A percentile compares a stretch with the other conserved stretches of the same genome.
phyloP scores from a whole-genome alignment of 2,113 vertebrate species.

The Fukomys damarensis region DNA sequence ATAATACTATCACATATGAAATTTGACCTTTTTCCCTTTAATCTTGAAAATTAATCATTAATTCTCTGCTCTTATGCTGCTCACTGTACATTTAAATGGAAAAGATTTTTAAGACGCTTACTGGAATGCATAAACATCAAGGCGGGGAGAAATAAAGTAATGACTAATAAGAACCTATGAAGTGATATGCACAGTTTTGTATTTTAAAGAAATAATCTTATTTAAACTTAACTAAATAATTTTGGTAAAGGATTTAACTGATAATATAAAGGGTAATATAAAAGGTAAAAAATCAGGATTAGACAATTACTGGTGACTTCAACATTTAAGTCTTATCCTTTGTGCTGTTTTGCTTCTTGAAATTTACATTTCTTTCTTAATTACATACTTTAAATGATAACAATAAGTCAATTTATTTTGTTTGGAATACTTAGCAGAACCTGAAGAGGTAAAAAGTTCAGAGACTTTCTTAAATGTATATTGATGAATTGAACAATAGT shows the following conservation, averaged over 20 bases:
- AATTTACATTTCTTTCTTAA: background rate
- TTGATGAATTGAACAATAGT: conserved; percentile 1
- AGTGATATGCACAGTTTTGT: background rate
- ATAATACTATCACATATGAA: background rate
- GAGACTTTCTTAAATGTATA: background rate
- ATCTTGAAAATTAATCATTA: background rate
- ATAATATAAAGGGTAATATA: background rate
- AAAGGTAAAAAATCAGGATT: background rate
- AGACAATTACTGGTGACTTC: background rate
- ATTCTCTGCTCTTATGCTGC: background rate
- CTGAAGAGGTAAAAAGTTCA: background rate
- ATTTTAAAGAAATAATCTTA: background rate
- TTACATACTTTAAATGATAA: background rate
- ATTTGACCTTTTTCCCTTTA: background rate
- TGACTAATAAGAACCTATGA: background rate
- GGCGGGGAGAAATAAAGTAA: background rate
- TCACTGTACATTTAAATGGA: background rate
- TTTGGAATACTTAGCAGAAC: background rate
- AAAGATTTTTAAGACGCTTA: background rate
- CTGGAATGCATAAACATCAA: background rate
- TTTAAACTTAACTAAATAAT: background rate
- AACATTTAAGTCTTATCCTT: background rate
- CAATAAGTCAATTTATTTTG: background rate
- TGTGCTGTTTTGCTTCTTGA: background rate
- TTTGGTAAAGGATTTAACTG: background rate